phyloP scores from a whole-genome alignment of 1,140 invertebrate genomes.

The Varroa destructor region DNA sequence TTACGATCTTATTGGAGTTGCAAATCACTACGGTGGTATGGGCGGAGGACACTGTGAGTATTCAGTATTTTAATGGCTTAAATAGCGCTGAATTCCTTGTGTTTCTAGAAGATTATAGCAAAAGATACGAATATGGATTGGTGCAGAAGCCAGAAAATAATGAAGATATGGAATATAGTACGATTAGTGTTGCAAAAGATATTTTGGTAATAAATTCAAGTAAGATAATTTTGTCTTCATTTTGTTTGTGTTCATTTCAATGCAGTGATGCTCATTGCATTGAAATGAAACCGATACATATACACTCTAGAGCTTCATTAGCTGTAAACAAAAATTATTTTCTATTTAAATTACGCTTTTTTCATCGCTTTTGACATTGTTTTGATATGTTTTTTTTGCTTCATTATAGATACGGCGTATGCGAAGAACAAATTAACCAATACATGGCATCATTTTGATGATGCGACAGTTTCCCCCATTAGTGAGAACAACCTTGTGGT shows the following conservation, averaged over 20 bases:
- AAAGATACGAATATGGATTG: not conserved
- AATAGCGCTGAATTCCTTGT: not conserved
- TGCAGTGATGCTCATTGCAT: too few relatives aligned
- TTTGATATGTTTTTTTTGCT: constrained; percentile 27
- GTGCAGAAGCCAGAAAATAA: not conserved
- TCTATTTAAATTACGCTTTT: not conserved
- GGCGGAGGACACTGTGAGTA: constrained; percentile 48
- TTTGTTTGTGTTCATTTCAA: not conserved
- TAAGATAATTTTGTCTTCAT: constrained; percentile 1
- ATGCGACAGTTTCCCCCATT: constrained; percentile 42
- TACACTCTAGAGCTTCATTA: too few relatives aligned
- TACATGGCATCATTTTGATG: constrained; percentile 51
- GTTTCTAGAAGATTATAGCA: not conserved
- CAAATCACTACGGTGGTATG: constrained; percentile 49
- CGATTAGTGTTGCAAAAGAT: not conserved
- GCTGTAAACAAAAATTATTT: too few relatives aligned
- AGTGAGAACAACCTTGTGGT: constrained; percentile 37
- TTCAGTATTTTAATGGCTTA: not conserved
- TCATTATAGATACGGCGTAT: constrained; percentile 45
- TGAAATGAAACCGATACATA: too few relatives aligned
- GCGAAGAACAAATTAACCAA: constrained; percentile 43
- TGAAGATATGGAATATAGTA: not conserved
- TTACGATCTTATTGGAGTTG: constrained; percentile 49
- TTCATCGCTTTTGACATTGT: constrained; percentile 15
- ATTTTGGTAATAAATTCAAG: not conserved